These are phyloP conservation scores for Corvus moneduloides DNA, from an alignment of 2,113 vertebrate species.

Conservation along the genomic window DNA sequence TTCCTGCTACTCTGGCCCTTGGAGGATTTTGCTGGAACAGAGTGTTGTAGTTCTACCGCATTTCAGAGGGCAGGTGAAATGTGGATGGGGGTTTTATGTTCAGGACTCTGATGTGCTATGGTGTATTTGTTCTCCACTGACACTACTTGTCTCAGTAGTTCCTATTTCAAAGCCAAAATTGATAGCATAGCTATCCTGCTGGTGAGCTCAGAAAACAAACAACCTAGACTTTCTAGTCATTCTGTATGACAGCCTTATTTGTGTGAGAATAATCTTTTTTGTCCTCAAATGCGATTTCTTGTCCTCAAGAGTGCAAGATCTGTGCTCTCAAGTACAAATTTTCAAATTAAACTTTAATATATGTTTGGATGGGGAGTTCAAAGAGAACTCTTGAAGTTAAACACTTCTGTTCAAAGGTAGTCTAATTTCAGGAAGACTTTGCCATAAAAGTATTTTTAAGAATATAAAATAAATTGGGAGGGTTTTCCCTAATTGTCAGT, in stretches of 20 bases:
- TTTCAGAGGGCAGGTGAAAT: background rate
- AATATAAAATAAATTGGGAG: background rate
- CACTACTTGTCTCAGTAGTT: background rate
- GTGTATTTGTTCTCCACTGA: background rate
- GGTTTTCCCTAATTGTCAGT: background rate
- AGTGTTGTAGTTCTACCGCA: background rate
- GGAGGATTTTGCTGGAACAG: background rate
- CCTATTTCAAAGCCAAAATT: background rate
- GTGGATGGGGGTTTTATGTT: background rate
- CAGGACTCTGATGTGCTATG: background rate
- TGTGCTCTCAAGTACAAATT: background rate
- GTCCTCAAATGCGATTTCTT: background rate
- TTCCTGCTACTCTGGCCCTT: background rate
- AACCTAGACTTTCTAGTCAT: background rate
- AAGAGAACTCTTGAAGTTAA: background rate
- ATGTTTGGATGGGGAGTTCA: constrained; percentile 9
- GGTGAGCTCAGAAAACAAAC: background rate
- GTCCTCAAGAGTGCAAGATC: background rate
- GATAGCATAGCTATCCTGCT: background rate
- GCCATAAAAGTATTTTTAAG: background rate
- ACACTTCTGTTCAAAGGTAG: background rate
- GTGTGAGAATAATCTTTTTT: background rate
- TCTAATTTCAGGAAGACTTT: background rate
- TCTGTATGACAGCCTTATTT: constrained; percentile 9
- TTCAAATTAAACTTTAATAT: background rate